Conservation (phyloP, 2,113 vertebrate genomes). For the Dascyllus trimaculatus region DNA sequence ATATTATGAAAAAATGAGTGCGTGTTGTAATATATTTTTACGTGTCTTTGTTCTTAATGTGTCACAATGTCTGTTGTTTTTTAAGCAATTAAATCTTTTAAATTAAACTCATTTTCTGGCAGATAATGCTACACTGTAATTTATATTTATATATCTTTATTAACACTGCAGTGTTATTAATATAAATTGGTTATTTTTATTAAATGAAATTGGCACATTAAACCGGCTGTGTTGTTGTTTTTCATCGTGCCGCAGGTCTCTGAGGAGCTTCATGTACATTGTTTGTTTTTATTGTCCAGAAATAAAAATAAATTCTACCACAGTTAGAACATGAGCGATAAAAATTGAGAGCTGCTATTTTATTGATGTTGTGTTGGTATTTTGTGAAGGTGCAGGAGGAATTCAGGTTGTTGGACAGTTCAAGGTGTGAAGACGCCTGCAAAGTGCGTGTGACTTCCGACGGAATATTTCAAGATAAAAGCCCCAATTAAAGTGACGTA, state of each 20-base stretch:
- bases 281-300: background rate
- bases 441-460: background rate
- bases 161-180: slow-evolving; percentile 22
- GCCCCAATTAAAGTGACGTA: background rate
- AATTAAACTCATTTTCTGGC: slow-evolving; percentile 20
- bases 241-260: background rate
- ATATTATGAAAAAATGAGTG: background rate
- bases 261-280: no score
- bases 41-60: slow-evolving; percentile 2
- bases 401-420: background rate
- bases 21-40: slow-evolving; percentile 14
- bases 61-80: background rate
- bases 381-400: background rate
- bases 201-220: slow-evolving; percentile 4
- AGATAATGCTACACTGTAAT: slow-evolving; percentile 17
- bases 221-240: background rate
- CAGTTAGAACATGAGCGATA: background rate
- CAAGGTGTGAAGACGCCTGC: background rate
- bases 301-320: background rate
- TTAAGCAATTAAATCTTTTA: slow-evolving; percentile 23
- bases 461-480: slow-evolving; percentile 23
- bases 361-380: background rate
- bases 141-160: slow-evolving; percentile 43
- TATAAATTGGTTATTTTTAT: slow-evolving; percentile 18
- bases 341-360: background rate